Evolutionary conservation across 2,888 invertebrate genomes (phyloP), one percentile per base, ranked within the genome.

Genomic region (Harpagoxenus sublaevis): DNA sequence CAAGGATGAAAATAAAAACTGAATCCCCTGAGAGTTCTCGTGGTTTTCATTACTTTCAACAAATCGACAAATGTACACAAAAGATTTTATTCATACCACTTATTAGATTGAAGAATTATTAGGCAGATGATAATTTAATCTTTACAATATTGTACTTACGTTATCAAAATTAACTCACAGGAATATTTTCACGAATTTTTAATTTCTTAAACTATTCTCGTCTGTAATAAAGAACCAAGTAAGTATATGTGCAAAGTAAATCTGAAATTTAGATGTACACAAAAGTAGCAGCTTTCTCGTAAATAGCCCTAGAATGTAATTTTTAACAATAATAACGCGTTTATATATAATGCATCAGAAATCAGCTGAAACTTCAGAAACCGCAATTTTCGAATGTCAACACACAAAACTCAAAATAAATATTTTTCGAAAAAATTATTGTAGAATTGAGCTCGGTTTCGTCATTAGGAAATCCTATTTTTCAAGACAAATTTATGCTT

Each of bases 1-100:
- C 79, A 79, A 70, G 55, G 23, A 60, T 79, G 48, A 71, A 71
- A 79, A 79, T 79, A 79, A 79, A 79, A 71, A 71, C 71, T 79
- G 48, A 60, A 79, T 79, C 48, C 53, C 60, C 79, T 60, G 71
- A 66, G 48, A 79, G 28, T 10, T 68, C 39, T 65, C 39, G 18
- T 28, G 18, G 45, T 74, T 62, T 9, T 63, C 60, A 15, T 70
- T 65, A 42, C 31, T 68, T 31, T 68, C 12, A 75, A 75, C 70
- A 57, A 57, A 45, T 15, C 57, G 10, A n/a, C 39, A n/a, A 15
- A 39, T 53, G n/a, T 18, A 3, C 28, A 10, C 9, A 39, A 31
- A 35, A 28, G 3, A 10, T 63, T 15, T 1, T 10, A 45, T 42
- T 42, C 35, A 8, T 45, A 39, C 10, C 4, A 12, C 15, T 77